Percentiles rank a stretch among this genome's conserved stretches.
These are phyloP conservation scores for Lepus timidus DNA, from an alignment of 2,113 vertebrate genomes.

Conservation along the genomic window DNA sequence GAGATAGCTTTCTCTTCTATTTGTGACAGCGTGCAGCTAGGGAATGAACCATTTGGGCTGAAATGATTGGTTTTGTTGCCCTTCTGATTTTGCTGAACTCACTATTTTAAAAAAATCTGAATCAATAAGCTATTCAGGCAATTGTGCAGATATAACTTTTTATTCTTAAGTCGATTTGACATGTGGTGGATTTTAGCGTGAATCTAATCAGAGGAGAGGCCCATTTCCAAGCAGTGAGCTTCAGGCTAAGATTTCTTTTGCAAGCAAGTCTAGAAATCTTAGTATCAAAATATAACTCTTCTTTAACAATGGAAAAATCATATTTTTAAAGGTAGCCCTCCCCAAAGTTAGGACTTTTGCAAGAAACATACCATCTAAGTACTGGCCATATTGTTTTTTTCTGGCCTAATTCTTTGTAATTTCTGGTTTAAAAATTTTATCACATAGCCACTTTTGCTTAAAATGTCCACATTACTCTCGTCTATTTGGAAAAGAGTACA, in stretches of 20 bases:
- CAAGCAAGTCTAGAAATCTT: slow-evolving; percentile 3
- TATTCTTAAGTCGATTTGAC: slow-evolving; percentile 77
- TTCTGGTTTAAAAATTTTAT: neutral
- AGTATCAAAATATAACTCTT: slow-evolving; percentile 52
- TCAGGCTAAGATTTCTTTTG: slow-evolving; percentile 63
- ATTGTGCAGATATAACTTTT: slow-evolving; percentile 72
- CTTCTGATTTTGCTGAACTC: slow-evolving; percentile 79
- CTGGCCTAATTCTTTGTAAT: neutral
- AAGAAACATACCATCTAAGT: neutral
- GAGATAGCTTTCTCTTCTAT: neutral
- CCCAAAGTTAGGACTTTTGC: neutral
- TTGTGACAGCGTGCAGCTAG: neutral
- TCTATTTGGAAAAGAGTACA: neutral
- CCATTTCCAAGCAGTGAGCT: slow-evolving; percentile 68
- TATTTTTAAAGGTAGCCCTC: slow-evolving; percentile 6
- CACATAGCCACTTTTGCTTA: slow-evolving; percentile 7
- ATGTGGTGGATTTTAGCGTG: slow-evolving; percentile 60
- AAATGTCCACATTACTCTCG: neutral
- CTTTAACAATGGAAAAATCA: neutral
- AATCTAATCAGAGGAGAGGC: slow-evolving; percentile 75
- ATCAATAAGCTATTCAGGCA: slow-evolving; percentile 80
- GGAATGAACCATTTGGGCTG: slow-evolving; percentile 27
- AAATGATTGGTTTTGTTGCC: slow-evolving; percentile 69
- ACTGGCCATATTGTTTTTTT: neutral
- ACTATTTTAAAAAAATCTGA: slow-evolving; percentile 64